A percentile compares a stretch with the other conserved stretches of the same genome.
These are phyloP conservation scores for Neuroscelio doddi DNA, from an alignment of 2,888 invertebrate species.

Conservation along the genomic window DNA sequence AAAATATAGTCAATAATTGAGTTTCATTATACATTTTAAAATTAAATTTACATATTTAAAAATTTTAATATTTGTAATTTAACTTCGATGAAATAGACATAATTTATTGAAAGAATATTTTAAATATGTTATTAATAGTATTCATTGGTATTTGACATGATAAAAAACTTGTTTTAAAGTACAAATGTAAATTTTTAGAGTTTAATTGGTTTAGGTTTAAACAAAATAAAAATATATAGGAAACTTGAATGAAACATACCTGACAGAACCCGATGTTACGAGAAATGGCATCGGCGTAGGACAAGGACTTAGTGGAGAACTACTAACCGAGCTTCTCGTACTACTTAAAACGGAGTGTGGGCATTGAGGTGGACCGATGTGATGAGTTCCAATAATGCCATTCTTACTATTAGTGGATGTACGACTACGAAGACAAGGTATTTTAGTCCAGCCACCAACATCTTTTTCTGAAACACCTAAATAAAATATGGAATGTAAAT, in stretches of 20 bases:
- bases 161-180: background rate
- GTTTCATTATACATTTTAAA: too few species aligned
- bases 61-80: too few species aligned
- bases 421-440: conserved; percentile 61
- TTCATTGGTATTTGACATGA: background rate
- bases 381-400: conserved; percentile 52
- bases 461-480: conserved; percentile 59
- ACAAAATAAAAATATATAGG: too few species aligned
- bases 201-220: too few species aligned
- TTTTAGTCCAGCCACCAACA: conserved; percentile 63
- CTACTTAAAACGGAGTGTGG: conserved; percentile 82
- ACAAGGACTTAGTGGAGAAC: conserved; percentile 80
- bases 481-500: background rate
- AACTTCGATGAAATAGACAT: background rate
- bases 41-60: too few species aligned
- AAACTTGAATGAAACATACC: conserved; percentile 73
- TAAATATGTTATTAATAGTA: background rate
- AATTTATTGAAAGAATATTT: background rate
- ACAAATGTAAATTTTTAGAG: background rate
- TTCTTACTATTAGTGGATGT: conserved; percentile 48
- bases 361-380: conserved; percentile 79
- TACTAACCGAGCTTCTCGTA: conserved; percentile 78
- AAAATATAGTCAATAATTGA: too few species aligned
- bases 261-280: conserved; percentile 81
- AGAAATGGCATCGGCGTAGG: conserved; percentile 85